A percentile compares a stretch with the other conserved stretches of the same genome.
These are phyloP conservation scores for Coecobrya sp. DNA, from an alignment of 2,888 invertebrate genomes.

Conservation along the genomic window DNA sequence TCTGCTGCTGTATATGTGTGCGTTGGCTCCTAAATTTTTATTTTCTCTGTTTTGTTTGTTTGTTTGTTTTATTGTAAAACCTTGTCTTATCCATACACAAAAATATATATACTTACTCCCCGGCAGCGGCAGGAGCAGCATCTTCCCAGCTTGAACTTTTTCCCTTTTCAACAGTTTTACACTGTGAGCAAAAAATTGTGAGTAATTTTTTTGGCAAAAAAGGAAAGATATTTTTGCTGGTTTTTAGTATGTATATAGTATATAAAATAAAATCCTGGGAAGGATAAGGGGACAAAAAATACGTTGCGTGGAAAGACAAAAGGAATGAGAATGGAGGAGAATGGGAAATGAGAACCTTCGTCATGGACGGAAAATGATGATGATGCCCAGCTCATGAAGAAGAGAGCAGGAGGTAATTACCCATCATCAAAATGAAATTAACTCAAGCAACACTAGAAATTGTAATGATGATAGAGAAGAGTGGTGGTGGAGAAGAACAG, in stretches of 20 bases:
- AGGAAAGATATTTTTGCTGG: not conserved
- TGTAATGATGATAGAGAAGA: too few relatives aligned
- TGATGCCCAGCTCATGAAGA: conserved; percentile 12
- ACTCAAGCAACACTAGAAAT: conserved; percentile 63
- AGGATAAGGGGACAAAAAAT: not conserved
- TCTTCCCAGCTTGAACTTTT: not conserved
- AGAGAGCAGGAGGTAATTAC: conserved; percentile 77
- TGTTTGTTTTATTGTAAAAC: conserved; percentile 26
- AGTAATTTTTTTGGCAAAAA: not conserved
- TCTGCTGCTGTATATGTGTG: not conserved
- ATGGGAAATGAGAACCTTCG: conserved; percentile 38
- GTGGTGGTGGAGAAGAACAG: conserved; percentile 12
- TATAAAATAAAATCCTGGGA: too few relatives aligned
- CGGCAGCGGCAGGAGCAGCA: not conserved
- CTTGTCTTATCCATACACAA: not conserved
- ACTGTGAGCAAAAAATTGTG: not conserved
- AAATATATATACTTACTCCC: not conserved
- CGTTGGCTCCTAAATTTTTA: not conserved
- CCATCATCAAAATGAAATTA: conserved; percentile 82
- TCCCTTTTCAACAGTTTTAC: not conserved
- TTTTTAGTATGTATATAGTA: not conserved
- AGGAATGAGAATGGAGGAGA: not conserved
- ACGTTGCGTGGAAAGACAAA: not conserved
- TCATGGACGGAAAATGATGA: conserved; percentile 43
- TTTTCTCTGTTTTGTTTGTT: not conserved